Evolutionary conservation across 1,140 invertebrate species (phyloP), one percentile per base, ranked within the genome.

Genomic region (Phymorhynchus buccinoides): DNA sequence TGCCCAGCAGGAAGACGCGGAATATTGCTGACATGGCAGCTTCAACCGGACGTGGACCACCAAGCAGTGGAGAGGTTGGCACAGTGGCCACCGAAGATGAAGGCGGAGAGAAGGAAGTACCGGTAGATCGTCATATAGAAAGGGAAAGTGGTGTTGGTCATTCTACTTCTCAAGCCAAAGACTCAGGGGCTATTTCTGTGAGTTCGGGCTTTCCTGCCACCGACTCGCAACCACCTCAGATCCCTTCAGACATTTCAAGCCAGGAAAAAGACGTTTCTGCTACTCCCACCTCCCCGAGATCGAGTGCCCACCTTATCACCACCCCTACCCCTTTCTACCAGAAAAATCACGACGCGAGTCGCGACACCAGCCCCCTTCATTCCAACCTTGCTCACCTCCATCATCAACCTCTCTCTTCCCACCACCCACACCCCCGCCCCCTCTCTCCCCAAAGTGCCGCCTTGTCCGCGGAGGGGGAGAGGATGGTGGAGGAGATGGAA

Each of bases 401-500:
- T n/a, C n/a, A n/a, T n/a, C n/a, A n/a, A n/a, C n/a, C n/a, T 6
- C 68, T 9, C 30, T 35, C 32, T 73, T 32, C 9, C n/a, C 68
- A 35, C 6, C 30, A 32, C 68, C 32, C 2, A 35, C 14, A 22
- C 27, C 77, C 41, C 3, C 77, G n/a, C 9, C 35, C 73, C 37
- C n/a, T 48, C 0, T 79, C 77, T 32, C 52, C 84, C 12, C 66
- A 82, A n/a, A 39, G 80, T 71, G 42, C 84, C 18, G 56, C 85
- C 22, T 44, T 83, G 81, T 71, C 62, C 0, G 41, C 62, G 32
- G 87, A 90, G 68, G 88, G 87, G 82, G 86, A 90, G 37, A 84
- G 87, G 78, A 88, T 89, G 79, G 82, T 91, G 39, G 88, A 86
- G 42, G 90, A 90, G 77, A 90, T 90, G 89, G 89, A 91, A 37